Evolutionary conservation across 2,797 vertebrate species (phyloP).

Genomic region (Amphiprion clarkii): DNA sequence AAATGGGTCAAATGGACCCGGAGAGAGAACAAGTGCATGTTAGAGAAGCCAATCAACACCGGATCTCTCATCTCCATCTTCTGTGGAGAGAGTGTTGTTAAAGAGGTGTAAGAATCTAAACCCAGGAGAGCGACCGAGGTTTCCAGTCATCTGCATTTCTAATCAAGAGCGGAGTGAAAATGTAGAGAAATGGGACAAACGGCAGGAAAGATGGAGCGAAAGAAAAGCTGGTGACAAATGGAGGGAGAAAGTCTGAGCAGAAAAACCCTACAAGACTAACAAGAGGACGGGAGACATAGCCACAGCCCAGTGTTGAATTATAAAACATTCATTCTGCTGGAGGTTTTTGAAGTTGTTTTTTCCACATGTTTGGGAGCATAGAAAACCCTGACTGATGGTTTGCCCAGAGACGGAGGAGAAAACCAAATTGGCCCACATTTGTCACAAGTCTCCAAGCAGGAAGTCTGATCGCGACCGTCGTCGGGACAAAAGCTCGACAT

Average conservation of each 20-base stretch:
- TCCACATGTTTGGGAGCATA: constrained; percentile 43
- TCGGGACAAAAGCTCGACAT: neutral
- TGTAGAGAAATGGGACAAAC: constrained; percentile 3
- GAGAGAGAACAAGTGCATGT: constrained; percentile 60
- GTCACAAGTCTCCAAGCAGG: constrained; percentile 42
- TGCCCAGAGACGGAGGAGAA: constrained; percentile 58
- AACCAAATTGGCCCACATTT: constrained; percentile 63
- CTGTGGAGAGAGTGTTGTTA: constrained; percentile 19
- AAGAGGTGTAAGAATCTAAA: constrained; percentile 60
- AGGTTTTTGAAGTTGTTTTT: constrained; percentile 51
- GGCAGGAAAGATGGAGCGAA: constrained; percentile 3
- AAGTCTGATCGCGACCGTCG: constrained; percentile 42
- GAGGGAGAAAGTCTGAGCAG: constrained; percentile 11
- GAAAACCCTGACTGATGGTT: constrained; percentile 68
- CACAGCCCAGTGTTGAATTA: constrained; percentile 46
- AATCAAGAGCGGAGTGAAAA: constrained; percentile 43
- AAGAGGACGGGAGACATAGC: constrained; percentile 28
- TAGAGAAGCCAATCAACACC: constrained; percentile 52
- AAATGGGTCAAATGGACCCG: constrained; percentile 77
- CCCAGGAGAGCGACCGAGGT: constrained; percentile 29
- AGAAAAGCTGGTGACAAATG: constrained; percentile 26
- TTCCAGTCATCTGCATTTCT: constrained; percentile 69
- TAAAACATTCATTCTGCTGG: constrained; percentile 70
- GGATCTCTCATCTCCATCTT: neutral
- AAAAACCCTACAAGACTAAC: constrained; percentile 40